Evolutionary conservation across 2,113 vertebrate genomes (phyloP).

Genomic region (Columbina picui): DNA sequence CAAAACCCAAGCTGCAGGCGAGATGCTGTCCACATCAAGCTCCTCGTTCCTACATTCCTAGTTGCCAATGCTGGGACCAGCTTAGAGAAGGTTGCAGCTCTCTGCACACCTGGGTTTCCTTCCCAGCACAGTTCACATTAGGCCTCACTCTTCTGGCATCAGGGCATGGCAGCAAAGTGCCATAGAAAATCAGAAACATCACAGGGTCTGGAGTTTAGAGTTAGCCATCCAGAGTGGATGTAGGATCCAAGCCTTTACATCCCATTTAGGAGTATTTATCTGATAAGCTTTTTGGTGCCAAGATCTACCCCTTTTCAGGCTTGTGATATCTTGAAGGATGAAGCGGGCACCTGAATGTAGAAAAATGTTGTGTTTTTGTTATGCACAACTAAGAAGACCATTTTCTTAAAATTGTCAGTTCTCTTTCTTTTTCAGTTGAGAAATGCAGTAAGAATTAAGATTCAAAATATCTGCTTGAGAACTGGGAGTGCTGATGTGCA

Average conservation of each 20-base stretch:
- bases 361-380: not conserved
- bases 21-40: not conserved
- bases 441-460: slow-evolving; percentile 45
- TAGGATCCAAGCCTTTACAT: not conserved
- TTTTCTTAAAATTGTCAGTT: not conserved
- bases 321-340: not conserved
- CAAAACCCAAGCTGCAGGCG: not conserved
- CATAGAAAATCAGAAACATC: not conserved
- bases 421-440: not conserved
- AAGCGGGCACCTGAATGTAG: not conserved
- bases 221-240: not conserved
- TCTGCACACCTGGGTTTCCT: not conserved
- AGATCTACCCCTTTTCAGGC: not conserved
- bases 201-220: not conserved
- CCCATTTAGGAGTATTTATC: not conserved
- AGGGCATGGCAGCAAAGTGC: not conserved
- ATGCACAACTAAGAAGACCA: not conserved
- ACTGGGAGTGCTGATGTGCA: slow-evolving; percentile 49
- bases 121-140: not conserved
- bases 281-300: not conserved
- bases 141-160: not conserved
- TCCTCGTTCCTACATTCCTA: not conserved
- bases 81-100: not conserved
- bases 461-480: slow-evolving; percentile 39
- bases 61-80: not conserved